Base-by-base conservation (phyloP, 1,140 invertebrate species). In the Capitella teleta region DNA sequence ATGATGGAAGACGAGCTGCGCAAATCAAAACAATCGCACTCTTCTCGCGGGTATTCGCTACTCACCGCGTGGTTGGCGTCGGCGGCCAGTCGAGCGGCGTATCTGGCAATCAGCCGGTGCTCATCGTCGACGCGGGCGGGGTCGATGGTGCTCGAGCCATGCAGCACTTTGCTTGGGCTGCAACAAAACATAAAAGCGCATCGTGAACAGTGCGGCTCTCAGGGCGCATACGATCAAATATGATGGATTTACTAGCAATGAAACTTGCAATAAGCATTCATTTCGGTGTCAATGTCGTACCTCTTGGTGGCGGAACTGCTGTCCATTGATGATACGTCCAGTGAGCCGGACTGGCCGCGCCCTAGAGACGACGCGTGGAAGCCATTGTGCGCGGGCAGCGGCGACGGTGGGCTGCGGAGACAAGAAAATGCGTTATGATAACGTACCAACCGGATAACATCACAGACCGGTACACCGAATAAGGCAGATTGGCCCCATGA, bases 41-140 rank as follows among this genome's bases (percentile, higher is more conserved):
- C n/a, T n/a, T n/a, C n/a, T n/a, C n/a, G n/a, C n/a, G n/a, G n/a
- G n/a, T n/a, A n/a, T 49, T 26, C 26, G n/a, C 52, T 6, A 26
- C 80, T 81, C 76, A 88, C 85, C 74, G 85, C 82, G 57, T 84
- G 83, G 64, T 84, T 78, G 52, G 83, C 83, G 74, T 95, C 86
- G 19, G 74, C 74, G 14, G 91, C 91, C 43, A 98, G 75, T 61
- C 89, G 77, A 8, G 91, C 89, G 18, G 93, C 89, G 74, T 97
- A 98, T 58, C 91, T 76, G 32, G 93, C 93, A 67, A 98, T 97
- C 48, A 97, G 78, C 55, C 89, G 80, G 72, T 98, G 93, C 71
- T 97, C 93, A 72, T 97, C 94, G 73, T 96, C 92, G 69, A 60
- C 66, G 68, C 57, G 60, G 70, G 62, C 68, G 65, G 60, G 71